A percentile compares a stretch with the other conserved stretches of the same genome.
phyloP scores from a whole-genome alignment of 2,888 invertebrate species.

The Falcaria lacertinaria region DNA sequence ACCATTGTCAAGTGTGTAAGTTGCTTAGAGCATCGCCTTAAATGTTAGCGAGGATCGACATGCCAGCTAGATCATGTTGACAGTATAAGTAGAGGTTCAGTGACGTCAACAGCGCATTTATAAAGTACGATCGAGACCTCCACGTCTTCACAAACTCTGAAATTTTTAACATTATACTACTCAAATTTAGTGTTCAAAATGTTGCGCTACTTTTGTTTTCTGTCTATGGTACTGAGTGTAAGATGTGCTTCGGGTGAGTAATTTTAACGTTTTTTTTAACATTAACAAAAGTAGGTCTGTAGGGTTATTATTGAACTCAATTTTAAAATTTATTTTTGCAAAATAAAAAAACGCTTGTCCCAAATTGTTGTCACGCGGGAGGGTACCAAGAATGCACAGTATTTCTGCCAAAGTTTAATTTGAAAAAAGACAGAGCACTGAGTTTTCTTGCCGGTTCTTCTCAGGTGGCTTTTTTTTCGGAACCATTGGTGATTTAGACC shows the following conservation, averaged over 20 bases:
- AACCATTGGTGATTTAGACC: too few relatives aligned
- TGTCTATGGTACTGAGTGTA: constrained; percentile 41
- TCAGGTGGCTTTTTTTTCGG: too few relatives aligned
- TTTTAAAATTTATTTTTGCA: too few relatives aligned
- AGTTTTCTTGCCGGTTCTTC: too few relatives aligned
- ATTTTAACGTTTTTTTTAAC: neutral
- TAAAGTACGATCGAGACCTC: constrained; percentile 14
- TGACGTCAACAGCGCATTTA: constrained; percentile 7
- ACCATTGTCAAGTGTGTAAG: too few relatives aligned
- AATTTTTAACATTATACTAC: constrained; percentile 3
- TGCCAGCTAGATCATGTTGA: neutral
- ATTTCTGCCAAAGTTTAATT: too few relatives aligned
- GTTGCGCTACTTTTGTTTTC: constrained; percentile 40
- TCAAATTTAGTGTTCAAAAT: constrained; percentile 16
- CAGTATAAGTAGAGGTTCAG: neutral
- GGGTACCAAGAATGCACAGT: too few relatives aligned
- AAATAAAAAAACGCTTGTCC: too few relatives aligned
- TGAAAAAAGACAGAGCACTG: too few relatives aligned
- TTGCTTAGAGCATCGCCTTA: neutral
- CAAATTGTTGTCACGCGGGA: too few relatives aligned
- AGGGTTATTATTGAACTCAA: too few relatives aligned
- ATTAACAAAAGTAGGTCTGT: neutral
- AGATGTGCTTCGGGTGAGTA: constrained; percentile 44
- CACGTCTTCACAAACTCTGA: constrained; percentile 4
- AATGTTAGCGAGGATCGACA: neutral